Evolutionary conservation across 2,888 invertebrate species (phyloP).

Genomic region (Drosophila melanocephala): DNA sequence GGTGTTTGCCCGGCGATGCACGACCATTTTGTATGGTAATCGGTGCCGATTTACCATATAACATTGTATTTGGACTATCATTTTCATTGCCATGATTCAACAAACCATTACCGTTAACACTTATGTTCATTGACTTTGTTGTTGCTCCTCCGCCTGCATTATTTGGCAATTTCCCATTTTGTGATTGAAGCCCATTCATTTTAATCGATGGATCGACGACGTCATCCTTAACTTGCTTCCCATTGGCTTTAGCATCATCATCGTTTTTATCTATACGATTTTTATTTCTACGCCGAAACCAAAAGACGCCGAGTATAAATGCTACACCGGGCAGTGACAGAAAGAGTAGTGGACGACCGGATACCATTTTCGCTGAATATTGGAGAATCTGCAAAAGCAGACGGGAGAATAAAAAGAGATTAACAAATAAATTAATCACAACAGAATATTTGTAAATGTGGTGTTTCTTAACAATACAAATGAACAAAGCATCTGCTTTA

Average conservation of each 20-base stretch:
- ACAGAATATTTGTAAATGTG: neutral
- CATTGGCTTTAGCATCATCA: slow-evolving; percentile 65
- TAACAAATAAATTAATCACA: neutral
- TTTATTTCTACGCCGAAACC: slow-evolving; percentile 92
- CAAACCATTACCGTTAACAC: slow-evolving; percentile 16
- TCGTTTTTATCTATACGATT: slow-evolving; percentile 78
- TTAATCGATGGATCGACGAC: slow-evolving; percentile 45
- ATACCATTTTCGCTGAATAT: slow-evolving; percentile 89
- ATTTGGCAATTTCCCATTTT: slow-evolving; percentile 52
- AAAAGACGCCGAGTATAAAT: slow-evolving; percentile 91
- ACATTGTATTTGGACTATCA: slow-evolving; percentile 74
- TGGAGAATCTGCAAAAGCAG: slow-evolving; percentile 73
- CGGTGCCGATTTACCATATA: slow-evolving; percentile 88
- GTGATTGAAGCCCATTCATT: slow-evolving; percentile 47
- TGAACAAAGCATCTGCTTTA: no score
- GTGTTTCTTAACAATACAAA: neutral
- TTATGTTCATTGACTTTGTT: slow-evolving; percentile 78
- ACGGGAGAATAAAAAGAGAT: neutral
- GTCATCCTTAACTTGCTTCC: slow-evolving; percentile 51
- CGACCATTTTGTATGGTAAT: slow-evolving; percentile 89
- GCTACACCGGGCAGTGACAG: slow-evolving; percentile 93
- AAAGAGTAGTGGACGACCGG: slow-evolving; percentile 91
- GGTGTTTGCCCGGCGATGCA: slow-evolving; percentile 76
- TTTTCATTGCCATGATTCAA: slow-evolving; percentile 52
- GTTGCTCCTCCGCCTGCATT: slow-evolving; percentile 29